These are phyloP conservation scores for Sminthurinus signatus DNA, from an alignment of 1,140 invertebrate species.

Conservation along the genomic window DNA sequence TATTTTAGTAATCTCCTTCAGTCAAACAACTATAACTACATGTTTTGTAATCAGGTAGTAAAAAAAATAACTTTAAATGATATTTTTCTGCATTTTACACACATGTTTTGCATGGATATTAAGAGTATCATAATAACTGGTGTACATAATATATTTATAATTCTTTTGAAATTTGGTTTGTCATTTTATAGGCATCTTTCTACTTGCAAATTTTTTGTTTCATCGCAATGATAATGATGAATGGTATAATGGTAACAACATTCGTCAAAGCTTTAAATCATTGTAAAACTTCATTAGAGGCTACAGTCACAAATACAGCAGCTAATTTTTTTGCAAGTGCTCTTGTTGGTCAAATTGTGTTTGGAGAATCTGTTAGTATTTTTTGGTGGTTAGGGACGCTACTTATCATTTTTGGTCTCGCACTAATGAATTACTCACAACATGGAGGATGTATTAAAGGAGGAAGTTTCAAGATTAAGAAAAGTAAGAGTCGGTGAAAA, in stretches of 20 bases:
- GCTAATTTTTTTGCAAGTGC: conserved; percentile 49
- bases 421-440: conserved; percentile 44
- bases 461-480: conserved; percentile 6
- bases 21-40: too few relatives aligned
- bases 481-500: conserved; percentile 9
- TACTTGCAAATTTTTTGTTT: conserved; percentile 43
- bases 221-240: conserved; percentile 45
- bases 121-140: too few relatives aligned
- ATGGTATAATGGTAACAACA: conserved; percentile 48
- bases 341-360: conserved; percentile 45
- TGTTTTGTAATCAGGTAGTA: too few relatives aligned
- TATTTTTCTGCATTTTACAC: not conserved
- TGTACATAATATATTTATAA: not conserved
- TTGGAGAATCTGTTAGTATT: conserved; percentile 45
- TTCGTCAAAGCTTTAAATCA: conserved; percentile 47
- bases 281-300: conserved; percentile 47
- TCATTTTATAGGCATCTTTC: conserved; percentile 35
- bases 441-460: conserved; percentile 3
- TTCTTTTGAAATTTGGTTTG: not conserved
- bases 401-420: conserved; percentile 46
- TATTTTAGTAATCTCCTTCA: too few relatives aligned
- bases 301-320: conserved; percentile 48
- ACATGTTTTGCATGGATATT: too few relatives aligned
- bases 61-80: too few relatives aligned
- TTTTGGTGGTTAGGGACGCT: conserved; percentile 47